These are phyloP conservation scores for Vimba vimba DNA, from an alignment of 2,113 vertebrate species.

Conservation along the genomic window DNA sequence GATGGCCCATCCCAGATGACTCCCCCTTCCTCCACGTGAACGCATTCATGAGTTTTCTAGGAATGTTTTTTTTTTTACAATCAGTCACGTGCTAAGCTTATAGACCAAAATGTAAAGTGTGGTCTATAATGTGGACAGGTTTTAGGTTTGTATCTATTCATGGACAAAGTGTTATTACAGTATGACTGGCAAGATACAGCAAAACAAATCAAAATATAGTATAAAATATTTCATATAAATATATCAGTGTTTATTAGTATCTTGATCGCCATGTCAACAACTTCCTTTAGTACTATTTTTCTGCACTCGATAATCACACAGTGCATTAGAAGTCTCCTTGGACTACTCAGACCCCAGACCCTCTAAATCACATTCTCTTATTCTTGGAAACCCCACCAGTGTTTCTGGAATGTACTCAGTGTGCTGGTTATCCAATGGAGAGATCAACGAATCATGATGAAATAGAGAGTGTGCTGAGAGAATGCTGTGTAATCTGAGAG, in stretches of 20 bases:
- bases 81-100: slow-evolving; percentile 25
- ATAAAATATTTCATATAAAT: not conserved
- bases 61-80: slow-evolving; percentile 33
- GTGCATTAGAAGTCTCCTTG: not conserved
- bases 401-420: slow-evolving; percentile 16
- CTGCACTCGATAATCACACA: not conserved
- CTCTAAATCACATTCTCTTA: not conserved
- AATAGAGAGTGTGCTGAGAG: slow-evolving; percentile 31
- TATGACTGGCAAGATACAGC: not conserved
- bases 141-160: too few relatives aligned
- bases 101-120: not conserved
- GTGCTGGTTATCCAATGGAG: not conserved
- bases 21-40: slow-evolving; percentile 42
- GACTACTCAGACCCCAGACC: slow-evolving; percentile 7
- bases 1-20: slow-evolving; percentile 48
- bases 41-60: slow-evolving; percentile 33
- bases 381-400: slow-evolving; percentile 37
- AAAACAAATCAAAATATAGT: not conserved
- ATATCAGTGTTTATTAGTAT: not conserved
- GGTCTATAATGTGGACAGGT: not conserved
- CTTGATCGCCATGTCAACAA: not conserved
- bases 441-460: slow-evolving; percentile 27
- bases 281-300: not conserved
- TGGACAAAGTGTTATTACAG: not conserved
- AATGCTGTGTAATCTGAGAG: not conserved